Base-by-base conservation (phyloP, 2,888 invertebrate species). In the Serrognathus titanus region DNA sequence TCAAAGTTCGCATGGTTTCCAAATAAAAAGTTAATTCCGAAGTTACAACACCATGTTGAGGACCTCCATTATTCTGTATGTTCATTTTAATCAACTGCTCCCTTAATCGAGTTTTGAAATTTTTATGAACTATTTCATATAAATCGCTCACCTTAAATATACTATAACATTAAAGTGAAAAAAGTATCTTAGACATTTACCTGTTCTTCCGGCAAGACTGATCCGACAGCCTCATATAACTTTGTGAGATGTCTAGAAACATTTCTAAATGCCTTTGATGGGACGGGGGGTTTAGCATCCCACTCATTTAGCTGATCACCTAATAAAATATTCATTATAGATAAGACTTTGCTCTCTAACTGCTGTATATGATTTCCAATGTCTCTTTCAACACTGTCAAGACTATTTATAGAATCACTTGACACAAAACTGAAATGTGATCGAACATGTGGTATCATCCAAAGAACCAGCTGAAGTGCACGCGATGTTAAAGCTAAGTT, bases 251-350 rank as follows among this genome's bases (percentile, higher is more conserved):
- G 95, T 74, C 88, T 86, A 47, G 92, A 92, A 72, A 94, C 90
- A 78, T 87, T 90, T 63, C 92, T 85, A 78, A 94, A 92, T 69
- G 90, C 86, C 75, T 90, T 88, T 10, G 97, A 97, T 43, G 98
- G 97, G 69, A 96, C 91, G 0, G 97, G 96, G 13, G 97, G 96
- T 69, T 92, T 89, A 0, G 95, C 94, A 75, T 95, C 94, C 97
- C 97, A 99, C 66, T 86, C 83, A 20, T 83, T 82, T 66, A 98
- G 79, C 71, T 95, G 93, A 60, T 86, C 86, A 48, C 86, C 84
- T 46, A 97, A 81, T 74, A 95, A 86, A 69, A 88, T 89, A 71
- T 90, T 92, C 67, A 97, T 92, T 71, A 98, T 94, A 48, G 87
- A 83, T 63, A 94, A 85, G 66, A 99, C 87, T 82, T 98, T 98